Conservation (phyloP, 2,113 vertebrate species). For the Hippotragus niger region DNA sequence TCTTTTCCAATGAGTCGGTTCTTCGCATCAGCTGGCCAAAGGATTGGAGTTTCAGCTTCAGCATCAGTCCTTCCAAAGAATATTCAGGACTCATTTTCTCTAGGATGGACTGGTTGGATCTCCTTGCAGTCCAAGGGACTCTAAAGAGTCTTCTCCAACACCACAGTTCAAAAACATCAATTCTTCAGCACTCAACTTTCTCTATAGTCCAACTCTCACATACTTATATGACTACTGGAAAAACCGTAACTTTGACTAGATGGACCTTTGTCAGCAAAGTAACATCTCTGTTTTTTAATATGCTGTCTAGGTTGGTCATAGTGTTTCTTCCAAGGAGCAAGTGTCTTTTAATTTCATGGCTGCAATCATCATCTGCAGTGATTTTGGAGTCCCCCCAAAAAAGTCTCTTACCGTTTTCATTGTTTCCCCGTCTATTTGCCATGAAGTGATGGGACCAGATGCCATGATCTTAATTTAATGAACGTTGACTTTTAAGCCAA, state of each 20-base stretch:
- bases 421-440: neutral
- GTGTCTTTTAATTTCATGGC: neutral
- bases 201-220: neutral
- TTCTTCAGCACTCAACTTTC: neutral
- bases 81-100: neutral
- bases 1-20: neutral
- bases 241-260: neutral
- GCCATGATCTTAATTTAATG: neutral
- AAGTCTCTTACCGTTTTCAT: accelerated
- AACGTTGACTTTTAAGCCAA: neutral
- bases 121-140: neutral
- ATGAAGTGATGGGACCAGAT: neutral
- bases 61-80: neutral
- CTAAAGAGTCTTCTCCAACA: neutral
- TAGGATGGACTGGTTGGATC: neutral
- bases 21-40: neutral
- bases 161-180: neutral
- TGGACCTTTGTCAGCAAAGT: accelerated
- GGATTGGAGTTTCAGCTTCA: neutral
- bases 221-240: neutral
- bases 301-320: neutral
- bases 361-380: neutral
- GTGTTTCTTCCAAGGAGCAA: neutral
- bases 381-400: neutral
- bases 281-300: neutral